These are phyloP conservation scores for Noctua fimbriata DNA, from an alignment of 2,888 invertebrate genomes.

Conservation along the genomic window DNA sequence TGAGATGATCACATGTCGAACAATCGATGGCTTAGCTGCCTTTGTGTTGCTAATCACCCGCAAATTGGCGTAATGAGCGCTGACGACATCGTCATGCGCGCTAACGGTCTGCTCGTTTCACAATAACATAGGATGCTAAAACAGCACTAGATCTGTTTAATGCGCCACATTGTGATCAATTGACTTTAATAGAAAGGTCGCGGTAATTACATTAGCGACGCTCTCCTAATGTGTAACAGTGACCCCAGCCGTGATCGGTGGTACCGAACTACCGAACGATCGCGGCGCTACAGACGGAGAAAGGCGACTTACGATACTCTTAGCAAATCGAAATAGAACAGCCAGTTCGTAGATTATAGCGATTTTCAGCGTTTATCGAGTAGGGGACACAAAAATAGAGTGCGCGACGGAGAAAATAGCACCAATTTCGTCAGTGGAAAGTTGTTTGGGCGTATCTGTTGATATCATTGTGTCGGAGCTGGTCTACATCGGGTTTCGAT, in stretches of 20 bases:
- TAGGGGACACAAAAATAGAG: slow-evolving; percentile 50
- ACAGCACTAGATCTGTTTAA: slow-evolving; percentile 52
- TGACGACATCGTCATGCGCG: slow-evolving; percentile 68
- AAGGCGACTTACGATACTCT: slow-evolving; percentile 59
- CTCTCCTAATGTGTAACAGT: slow-evolving; percentile 77
- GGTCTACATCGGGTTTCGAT: slow-evolving; percentile 61
- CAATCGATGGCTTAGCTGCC: slow-evolving; percentile 68
- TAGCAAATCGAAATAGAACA: slow-evolving; percentile 44
- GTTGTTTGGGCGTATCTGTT: slow-evolving; percentile 58
- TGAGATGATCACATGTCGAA: slow-evolving; percentile 57
- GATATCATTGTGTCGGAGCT: slow-evolving; percentile 60
- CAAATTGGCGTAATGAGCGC: slow-evolving; percentile 76
- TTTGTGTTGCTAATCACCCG: slow-evolving; percentile 76
- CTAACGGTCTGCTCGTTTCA: slow-evolving; percentile 74
- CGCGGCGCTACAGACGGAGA: slow-evolving; percentile 61
- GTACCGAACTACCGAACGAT: slow-evolving; percentile 44
- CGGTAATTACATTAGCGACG: slow-evolving; percentile 83
- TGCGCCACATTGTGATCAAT: slow-evolving; percentile 71
- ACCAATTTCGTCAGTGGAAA: slow-evolving; percentile 62
- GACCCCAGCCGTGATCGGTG: slow-evolving; percentile 62
- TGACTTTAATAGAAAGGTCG: slow-evolving; percentile 87
- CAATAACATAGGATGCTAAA: slow-evolving; percentile 68
- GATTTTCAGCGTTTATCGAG: slow-evolving; percentile 56
- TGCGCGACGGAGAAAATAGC: slow-evolving; percentile 57
- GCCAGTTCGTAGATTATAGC: slow-evolving; percentile 48